Base-by-base conservation (phyloP, 2,797 vertebrate species). In the Chelmon rostratus region DNA sequence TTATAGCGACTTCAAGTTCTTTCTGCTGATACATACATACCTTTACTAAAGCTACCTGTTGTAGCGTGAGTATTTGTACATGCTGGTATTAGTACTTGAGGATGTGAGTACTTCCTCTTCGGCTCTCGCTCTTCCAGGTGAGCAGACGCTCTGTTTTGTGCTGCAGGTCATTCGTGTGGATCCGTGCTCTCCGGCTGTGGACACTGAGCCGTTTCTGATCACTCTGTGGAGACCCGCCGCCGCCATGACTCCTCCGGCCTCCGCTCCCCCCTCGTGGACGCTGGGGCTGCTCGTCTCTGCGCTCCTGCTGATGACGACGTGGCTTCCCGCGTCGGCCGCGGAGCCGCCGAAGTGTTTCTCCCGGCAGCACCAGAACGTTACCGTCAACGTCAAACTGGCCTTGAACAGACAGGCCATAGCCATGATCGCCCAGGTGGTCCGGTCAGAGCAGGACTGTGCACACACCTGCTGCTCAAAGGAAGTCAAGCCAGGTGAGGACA, bases 381-480 rank as follows among this genome's bases (percentile, higher is more conserved):
- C 76, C 0, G 90, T 96, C 8, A 90, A 95, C 52, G 70, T 92
- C 42, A 71, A 73, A 0, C 44, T 56, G 84, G 92, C 93, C 1
- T 53, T 91, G 28, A 85, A 6, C 62, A 57, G 8, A 4, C 35
- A 76, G 2, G 56, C 75, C 11, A 79, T 88, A 0, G 62, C 76
- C 23, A 93, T 91, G 88, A 89, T 88, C 11, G 25, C 88, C 0
- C 87, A 75, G 6, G 31, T 16, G 33, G 91, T 87, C 11, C 82
- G 31, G 3, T 88, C 91, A 0, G 94, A 95, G 81, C 83, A 89
- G n/a, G 95, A 94, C 76, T 96, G 95, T 1, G 89, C 96, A 53
- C 83, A 94, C 9, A 90, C 92, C 77, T 96, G 95, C 88, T 96
- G 95, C 90, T 95, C 95, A 0, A 85, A 89, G 76, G 93, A 92